Evolutionary conservation across 2,797 vertebrate species (phyloP), one percentile per base, ranked within the genome.

Genomic region (Spinus olivaceus): DNA sequence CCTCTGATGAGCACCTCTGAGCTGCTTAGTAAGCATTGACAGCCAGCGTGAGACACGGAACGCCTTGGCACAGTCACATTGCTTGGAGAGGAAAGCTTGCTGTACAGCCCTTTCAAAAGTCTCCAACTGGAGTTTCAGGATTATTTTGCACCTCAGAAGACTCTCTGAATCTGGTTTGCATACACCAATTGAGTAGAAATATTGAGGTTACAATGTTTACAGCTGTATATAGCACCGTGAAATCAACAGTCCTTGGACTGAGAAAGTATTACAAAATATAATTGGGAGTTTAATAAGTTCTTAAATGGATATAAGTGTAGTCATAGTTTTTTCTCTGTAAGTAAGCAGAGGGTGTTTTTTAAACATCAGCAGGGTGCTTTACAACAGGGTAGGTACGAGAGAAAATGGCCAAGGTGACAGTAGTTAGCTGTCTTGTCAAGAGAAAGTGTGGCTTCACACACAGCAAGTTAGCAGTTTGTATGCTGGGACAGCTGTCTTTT

Each of bases 21-120:
- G 59, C 54, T 78, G 37, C 65, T 81, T 42, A 4, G 10, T 22
- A 28, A 50, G 57, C 27, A 32, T 0, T 24, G n/a, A 46, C 65
- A 71, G 57, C 39, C 64, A 7, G 24, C 0, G 0, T 33, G 77
- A 46, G 33, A 42, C n/a, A 65, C 0, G 0, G 28, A 37, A 22
- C 1, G 1, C 28, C 78, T 63, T 3, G 0, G 41, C 51, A 44
- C 5, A 3, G 44, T 41, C 61, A 5, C 27, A 4, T n/a, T 61
- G 35, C 59, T 81, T 61, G 32, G 35, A 71, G 61, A 56, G 42
- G 42, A 72, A 44, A 84, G 39, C 16, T 88, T 8, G 1, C 65
- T 37, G 7, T 30, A 16, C 44, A 46, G 54, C 54, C 47, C 24
- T 54, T 63, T 91, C 71, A 46, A 9, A 70, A 54, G 41, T 47